These are phyloP conservation scores for Jaculus jaculus DNA, from an alignment of 2,113 vertebrate genomes.

Conservation along the genomic window DNA sequence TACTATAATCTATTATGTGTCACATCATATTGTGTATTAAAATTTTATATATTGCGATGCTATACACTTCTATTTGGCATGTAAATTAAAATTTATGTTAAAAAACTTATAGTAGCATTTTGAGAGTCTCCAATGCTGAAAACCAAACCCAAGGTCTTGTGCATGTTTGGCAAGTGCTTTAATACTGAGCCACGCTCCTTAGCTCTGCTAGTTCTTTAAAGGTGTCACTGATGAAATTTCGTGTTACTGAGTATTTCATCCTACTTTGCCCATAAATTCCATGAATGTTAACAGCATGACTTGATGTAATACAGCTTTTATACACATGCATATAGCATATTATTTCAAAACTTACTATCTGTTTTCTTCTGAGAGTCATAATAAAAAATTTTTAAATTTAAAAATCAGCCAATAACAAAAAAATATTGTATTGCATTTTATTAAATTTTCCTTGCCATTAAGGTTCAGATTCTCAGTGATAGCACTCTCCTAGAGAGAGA, in stretches of 20 bases:
- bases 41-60: neutral
- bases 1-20: neutral
- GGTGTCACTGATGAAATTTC: neutral
- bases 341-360: neutral
- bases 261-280: neutral
- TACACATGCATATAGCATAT: neutral
- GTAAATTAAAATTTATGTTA: neutral
- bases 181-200: neutral
- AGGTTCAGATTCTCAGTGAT: neutral
- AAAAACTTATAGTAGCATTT: neutral
- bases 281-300: neutral
- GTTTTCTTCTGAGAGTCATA: neutral
- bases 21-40: neutral
- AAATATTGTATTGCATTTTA: neutral
- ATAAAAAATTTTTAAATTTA: constrained; percentile 31
- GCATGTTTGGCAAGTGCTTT: neutral
- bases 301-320: neutral
- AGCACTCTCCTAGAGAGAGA: neutral
- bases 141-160: neutral
- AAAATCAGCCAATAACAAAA: neutral
- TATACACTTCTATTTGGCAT: neutral
- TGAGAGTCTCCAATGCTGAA: neutral
- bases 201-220: too few species aligned
- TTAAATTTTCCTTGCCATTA: neutral
- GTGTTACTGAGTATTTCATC: neutral